Percentiles rank a stretch among this genome's conserved stretches.
Conservation (phyloP, 2,888 invertebrate genomes). For the Rhogogaster chlorosoma region DNA sequence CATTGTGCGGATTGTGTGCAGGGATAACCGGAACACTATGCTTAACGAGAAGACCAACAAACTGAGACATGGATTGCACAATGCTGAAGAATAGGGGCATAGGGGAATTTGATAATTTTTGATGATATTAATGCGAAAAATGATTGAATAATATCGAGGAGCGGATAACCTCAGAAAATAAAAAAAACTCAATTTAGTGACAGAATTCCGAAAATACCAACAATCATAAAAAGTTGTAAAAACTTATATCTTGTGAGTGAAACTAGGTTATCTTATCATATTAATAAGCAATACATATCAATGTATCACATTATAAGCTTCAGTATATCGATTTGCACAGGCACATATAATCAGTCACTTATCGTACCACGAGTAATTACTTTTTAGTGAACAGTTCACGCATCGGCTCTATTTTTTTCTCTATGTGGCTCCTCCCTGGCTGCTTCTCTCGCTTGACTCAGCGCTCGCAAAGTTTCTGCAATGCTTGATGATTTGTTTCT, state of each 20-base stretch:
- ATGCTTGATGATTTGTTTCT: background rate
- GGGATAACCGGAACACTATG: too few relatives aligned
- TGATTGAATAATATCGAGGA: too few relatives aligned
- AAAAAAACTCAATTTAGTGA: too few relatives aligned
- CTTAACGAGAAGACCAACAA: too few relatives aligned
- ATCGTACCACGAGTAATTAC: background rate
- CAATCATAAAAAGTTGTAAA: too few relatives aligned
- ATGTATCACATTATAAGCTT: background rate
- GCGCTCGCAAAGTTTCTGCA: background rate
- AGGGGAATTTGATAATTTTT: too few relatives aligned
- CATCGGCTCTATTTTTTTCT: background rate
- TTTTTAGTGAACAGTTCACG: background rate
- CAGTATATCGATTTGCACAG: background rate
- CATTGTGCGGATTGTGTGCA: too few relatives aligned
- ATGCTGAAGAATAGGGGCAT: too few relatives aligned
- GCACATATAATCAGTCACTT: background rate
- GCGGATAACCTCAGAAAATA: too few relatives aligned
- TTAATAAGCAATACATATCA: background rate
- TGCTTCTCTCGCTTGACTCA: background rate
- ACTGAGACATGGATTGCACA: too few relatives aligned
- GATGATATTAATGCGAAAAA: too few relatives aligned
- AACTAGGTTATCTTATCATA: background rate
- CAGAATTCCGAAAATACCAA: too few relatives aligned
- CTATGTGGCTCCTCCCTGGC: background rate
- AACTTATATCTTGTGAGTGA: background rate